Conservation (phyloP, 2,888 invertebrate species). For the Tridacna gigas region DNA sequence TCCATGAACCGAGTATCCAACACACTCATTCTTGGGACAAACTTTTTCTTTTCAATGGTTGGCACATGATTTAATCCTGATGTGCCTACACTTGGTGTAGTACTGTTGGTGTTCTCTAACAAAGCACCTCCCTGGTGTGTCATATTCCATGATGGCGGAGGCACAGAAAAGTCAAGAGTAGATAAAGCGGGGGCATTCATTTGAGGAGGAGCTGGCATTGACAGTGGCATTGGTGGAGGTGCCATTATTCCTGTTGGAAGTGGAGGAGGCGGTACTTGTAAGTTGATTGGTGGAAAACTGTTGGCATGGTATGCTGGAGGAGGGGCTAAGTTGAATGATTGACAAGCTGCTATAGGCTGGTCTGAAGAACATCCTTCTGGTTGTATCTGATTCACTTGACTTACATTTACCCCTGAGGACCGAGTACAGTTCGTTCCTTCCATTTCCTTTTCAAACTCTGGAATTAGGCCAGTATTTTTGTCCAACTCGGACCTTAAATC, state of each 20-base stretch:
- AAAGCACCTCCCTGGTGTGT: not conserved
- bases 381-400: not conserved
- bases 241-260: not conserved
- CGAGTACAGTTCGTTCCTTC: not conserved
- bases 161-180: not conserved
- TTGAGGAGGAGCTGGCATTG: not conserved
- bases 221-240: not conserved
- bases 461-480: not conserved
- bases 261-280: constrained; percentile 36
- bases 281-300: constrained; percentile 1
- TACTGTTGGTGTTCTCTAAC: not conserved
- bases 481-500: constrained; percentile 26
- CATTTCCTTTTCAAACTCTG: not conserved
- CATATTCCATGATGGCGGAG: not conserved
- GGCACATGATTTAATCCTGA: not conserved
- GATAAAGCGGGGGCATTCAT: not conserved
- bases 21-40: constrained; percentile 65
- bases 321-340: constrained; percentile 3
- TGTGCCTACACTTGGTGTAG: constrained; percentile 1
- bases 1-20: constrained; percentile 76
- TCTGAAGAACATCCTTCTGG: not conserved
- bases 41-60: constrained; percentile 32
- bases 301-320: not conserved
- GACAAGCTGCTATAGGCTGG: not conserved
- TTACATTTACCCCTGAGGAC: not conserved